Evolutionary conservation across 2,113 vertebrate genomes (phyloP).

Genomic region (Esox niger): DNA sequence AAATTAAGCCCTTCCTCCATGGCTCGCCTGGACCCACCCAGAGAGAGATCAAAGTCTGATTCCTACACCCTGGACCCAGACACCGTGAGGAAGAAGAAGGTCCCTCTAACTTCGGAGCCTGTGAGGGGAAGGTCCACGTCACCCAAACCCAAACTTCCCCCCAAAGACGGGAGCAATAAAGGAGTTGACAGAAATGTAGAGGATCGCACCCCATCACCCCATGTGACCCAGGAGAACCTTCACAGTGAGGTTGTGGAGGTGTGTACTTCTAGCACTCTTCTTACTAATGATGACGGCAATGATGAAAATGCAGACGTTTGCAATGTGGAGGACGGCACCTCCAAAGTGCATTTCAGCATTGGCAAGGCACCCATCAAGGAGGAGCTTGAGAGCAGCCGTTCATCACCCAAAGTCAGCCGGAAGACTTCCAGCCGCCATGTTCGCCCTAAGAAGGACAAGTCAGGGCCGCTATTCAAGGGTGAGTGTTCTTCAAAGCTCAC

Average conservation of each 20-base stretch:
- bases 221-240: constrained; percentile 96
- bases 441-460: constrained; percentile 95
- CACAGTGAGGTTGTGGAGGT: constrained; percentile 98
- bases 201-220: constrained; percentile 90
- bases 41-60: constrained; percentile 96
- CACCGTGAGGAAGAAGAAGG: constrained; percentile 93
- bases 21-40: constrained; percentile 88
- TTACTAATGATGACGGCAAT: constrained; percentile 80
- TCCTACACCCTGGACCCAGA: constrained; percentile 97
- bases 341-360: constrained; percentile 97
- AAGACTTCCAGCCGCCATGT: constrained; percentile 88
- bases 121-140: constrained; percentile 92
- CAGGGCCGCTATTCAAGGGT: constrained; percentile 89
- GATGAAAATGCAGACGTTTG: constrained; percentile 83
- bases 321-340: constrained; percentile 81
- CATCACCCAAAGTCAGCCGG: constrained; percentile 93
- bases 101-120: constrained; percentile 86
- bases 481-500: constrained; percentile 77
- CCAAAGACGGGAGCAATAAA: constrained; percentile 83
- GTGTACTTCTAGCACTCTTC: constrained; percentile 90
- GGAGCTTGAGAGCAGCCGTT: constrained; percentile 87
- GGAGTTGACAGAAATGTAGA: constrained; percentile 72
- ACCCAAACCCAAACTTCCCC: constrained; percentile 87
- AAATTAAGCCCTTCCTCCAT: constrained; percentile 85
- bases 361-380: constrained; percentile 96